A percentile compares a stretch with the other conserved stretches of the same genome.
Conservation (phyloP, 2,797 vertebrate species). For the Acipenser oxyrinchus region DNA sequence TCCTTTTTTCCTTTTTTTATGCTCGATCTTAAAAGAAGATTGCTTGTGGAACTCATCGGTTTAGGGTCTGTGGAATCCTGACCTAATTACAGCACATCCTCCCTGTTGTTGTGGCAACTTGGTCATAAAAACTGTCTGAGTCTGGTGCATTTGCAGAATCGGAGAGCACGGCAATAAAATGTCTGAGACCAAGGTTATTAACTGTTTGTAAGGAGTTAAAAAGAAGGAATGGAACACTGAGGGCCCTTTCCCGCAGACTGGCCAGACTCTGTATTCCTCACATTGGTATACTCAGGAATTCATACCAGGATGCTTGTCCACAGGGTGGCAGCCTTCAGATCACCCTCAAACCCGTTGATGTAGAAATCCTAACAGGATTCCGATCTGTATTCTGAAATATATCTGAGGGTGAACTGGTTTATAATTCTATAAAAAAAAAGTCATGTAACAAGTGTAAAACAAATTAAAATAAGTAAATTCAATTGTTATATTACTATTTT, state of each 20-base stretch:
- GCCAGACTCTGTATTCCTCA: conserved; percentile 50
- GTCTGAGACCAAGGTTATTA: conserved; percentile 82
- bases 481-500: no score
- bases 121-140: conserved; percentile 83
- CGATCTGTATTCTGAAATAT: conserved; percentile 8
- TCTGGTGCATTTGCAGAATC: conserved; percentile 78
- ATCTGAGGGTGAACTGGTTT: no score
- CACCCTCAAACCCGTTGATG: conserved; percentile 95
- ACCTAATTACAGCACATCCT: conserved; percentile 87
- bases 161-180: conserved; percentile 77
- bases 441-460: no score
- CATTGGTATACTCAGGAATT: conserved; percentile 33
- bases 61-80: conserved; percentile 79
- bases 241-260: conserved; percentile 54
- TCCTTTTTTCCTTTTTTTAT: no score
- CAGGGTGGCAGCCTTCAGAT: conserved; percentile 90
- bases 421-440: no score
- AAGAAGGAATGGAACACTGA: conserved; percentile 56
- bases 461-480: no score
- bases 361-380: conserved; percentile 35
- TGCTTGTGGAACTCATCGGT: conserved; percentile 65
- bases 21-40: no score
- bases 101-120: conserved; percentile 83
- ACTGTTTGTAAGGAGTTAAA: conserved; percentile 66
- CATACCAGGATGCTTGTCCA: conserved; percentile 48